Evolutionary conservation across 23 tunicate genomes (phyloP).

Genomic region (Trididemnum miniatum): DNA sequence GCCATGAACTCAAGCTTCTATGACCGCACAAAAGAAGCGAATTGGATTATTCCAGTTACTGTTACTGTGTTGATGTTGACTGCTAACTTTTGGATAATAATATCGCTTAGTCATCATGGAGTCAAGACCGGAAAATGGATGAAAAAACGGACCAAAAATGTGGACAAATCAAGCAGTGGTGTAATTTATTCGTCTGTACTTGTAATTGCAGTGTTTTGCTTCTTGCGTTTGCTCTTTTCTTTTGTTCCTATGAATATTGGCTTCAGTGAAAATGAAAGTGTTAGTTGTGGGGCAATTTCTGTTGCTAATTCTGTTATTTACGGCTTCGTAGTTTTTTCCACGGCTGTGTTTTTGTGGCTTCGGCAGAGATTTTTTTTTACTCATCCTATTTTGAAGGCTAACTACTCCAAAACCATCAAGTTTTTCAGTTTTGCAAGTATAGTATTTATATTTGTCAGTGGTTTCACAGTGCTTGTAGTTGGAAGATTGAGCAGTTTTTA

Average conservation of each 20-base stretch:
- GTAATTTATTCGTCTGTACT: background rate
- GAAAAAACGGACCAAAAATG: background rate
- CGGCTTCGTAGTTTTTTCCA: background rate
- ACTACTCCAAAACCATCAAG: background rate
- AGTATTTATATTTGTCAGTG: background rate
- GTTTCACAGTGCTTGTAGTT: too few species aligned
- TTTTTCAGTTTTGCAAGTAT: background rate
- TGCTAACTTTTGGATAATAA: background rate
- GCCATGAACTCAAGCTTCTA: too few species aligned
- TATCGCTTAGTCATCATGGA: background rate
- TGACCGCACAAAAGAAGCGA: background rate
- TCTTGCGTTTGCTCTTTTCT: background rate
- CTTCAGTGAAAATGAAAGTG: background rate
- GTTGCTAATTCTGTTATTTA: background rate
- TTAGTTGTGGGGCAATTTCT: background rate
- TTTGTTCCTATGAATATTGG: background rate
- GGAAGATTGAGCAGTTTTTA: background rate
- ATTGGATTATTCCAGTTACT: background rate
- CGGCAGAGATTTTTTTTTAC: background rate
- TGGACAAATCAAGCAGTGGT: background rate
- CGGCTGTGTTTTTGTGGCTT: background rate
- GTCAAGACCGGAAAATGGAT: background rate
- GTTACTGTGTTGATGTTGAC: background rate
- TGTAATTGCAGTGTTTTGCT: background rate
- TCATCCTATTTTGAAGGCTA: too few species aligned